A percentile compares a stretch with the other conserved stretches of the same genome.
Conservation (phyloP, 2,888 invertebrate genomes). For the Apodemia mormo region DNA sequence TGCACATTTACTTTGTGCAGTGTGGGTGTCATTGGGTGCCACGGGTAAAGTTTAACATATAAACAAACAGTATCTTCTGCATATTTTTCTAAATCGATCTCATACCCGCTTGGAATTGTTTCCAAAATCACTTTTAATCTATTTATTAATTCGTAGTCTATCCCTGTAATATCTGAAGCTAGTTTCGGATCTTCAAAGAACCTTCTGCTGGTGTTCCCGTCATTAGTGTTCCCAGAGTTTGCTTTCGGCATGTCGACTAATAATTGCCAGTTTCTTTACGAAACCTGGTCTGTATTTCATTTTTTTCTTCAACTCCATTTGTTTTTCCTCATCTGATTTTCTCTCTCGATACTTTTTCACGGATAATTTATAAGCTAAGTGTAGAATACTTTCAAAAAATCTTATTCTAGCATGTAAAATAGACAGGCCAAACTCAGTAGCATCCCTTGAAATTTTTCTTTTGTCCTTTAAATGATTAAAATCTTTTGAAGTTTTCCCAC, state of each 20-base stretch:
- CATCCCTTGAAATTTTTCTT: constrained; percentile 24
- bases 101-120: constrained; percentile 40
- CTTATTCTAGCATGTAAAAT: constrained; percentile 43
- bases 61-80: constrained; percentile 39
- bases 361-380: constrained; percentile 36
- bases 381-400: constrained; percentile 36
- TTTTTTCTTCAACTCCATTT: constrained; percentile 32
- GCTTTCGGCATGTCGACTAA: constrained; percentile 47
- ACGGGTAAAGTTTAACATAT: constrained; percentile 45
- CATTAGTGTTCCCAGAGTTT: constrained; percentile 46
- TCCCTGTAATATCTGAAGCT: constrained; percentile 46
- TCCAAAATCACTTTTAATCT: constrained; percentile 42
- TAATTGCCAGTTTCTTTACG: constrained; percentile 39
- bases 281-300: constrained; percentile 38
- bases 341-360: constrained; percentile 40
- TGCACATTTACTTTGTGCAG: constrained; percentile 47
- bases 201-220: constrained; percentile 44
- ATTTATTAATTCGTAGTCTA: constrained; percentile 40
- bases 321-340: constrained; percentile 29
- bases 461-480: constrained; percentile 41
- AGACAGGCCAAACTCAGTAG: constrained; percentile 44
- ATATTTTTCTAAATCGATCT: constrained; percentile 36
- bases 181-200: constrained; percentile 46
- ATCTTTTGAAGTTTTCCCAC: constrained; percentile 46
- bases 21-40: constrained; percentile 47